phyloP scores from a whole-genome alignment of 2,888 invertebrate species.

The Oasisia sp. region DNA sequence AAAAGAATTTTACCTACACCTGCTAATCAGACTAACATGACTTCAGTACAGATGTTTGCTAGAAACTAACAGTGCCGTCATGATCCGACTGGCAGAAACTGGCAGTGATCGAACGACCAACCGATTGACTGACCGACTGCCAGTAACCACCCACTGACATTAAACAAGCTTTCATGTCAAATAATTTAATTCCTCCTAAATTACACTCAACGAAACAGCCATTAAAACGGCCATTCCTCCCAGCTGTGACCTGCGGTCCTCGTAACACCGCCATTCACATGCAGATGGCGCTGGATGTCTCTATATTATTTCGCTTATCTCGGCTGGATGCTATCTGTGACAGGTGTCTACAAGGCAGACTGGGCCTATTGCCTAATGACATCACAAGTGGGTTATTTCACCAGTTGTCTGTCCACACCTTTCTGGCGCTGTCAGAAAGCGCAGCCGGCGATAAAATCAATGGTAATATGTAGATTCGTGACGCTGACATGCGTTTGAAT shows the following conservation, averaged over 20 bases:
- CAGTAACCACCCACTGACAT: background rate
- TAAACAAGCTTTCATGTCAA: background rate
- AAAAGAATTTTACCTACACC: background rate
- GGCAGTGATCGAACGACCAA: background rate
- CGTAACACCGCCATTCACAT: background rate
- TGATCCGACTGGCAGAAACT: background rate
- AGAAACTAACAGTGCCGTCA: background rate
- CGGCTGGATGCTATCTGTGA: background rate
- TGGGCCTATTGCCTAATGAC: constrained; percentile 6
- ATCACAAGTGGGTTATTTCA: background rate
- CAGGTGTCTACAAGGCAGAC: background rate
- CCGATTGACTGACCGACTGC: background rate
- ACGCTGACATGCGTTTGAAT: background rate
- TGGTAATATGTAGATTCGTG: constrained; percentile 5
- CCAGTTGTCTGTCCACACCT: background rate
- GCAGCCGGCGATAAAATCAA: background rate
- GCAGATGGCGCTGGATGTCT: constrained; percentile 3
- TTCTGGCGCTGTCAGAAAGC: background rate
- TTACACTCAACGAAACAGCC: background rate
- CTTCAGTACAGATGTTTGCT: background rate
- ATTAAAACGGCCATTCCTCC: background rate
- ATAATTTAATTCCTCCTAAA: constrained; percentile 14
- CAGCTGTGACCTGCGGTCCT: background rate
- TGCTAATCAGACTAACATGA: background rate
- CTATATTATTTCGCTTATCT: background rate